Conservation (phyloP, 2,113 vertebrate genomes). For the Montifringilla adamsi region DNA sequence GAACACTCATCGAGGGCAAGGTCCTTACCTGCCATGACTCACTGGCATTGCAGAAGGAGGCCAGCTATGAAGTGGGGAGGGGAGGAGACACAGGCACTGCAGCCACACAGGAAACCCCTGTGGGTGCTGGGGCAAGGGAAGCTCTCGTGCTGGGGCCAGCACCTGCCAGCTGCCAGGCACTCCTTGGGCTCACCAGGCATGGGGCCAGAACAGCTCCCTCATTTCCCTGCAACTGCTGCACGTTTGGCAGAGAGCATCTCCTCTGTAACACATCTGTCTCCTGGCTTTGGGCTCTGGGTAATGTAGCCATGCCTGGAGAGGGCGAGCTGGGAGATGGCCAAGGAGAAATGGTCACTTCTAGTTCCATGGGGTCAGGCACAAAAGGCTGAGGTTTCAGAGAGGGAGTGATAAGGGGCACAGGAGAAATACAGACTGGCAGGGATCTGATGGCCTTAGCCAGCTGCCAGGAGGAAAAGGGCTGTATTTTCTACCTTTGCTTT, state of each 20-base stretch:
- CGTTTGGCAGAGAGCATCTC: too few species aligned
- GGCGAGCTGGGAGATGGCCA: too few species aligned
- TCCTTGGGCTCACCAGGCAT: too few species aligned
- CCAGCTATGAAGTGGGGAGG: not conserved
- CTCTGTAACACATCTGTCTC: too few species aligned
- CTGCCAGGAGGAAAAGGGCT: not conserved
- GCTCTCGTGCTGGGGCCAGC: not conserved
- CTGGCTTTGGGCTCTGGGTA: too few species aligned
- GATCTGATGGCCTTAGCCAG: not conserved
- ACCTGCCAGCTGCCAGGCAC: too few species aligned
- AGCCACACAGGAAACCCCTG: not conserved
- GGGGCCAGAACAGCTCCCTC: too few species aligned
- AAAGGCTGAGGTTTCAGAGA: not conserved
- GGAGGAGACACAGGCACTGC: rapidly evolving
- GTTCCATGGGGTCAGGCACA: too few species aligned
- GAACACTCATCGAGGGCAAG: rapidly evolving
- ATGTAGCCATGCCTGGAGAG: too few species aligned
- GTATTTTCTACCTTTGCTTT: not conserved
- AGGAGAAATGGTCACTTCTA: too few species aligned
- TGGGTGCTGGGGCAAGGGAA: not conserved
- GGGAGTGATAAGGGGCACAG: not conserved
- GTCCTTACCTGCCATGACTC: not conserved
- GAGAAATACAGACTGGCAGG: not conserved
- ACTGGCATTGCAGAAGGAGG: rapidly evolving
- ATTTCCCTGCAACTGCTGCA: too few species aligned